Evolutionary conservation across 2,888 invertebrate species (phyloP).

Genomic region (Tyria jacobaeae): DNA sequence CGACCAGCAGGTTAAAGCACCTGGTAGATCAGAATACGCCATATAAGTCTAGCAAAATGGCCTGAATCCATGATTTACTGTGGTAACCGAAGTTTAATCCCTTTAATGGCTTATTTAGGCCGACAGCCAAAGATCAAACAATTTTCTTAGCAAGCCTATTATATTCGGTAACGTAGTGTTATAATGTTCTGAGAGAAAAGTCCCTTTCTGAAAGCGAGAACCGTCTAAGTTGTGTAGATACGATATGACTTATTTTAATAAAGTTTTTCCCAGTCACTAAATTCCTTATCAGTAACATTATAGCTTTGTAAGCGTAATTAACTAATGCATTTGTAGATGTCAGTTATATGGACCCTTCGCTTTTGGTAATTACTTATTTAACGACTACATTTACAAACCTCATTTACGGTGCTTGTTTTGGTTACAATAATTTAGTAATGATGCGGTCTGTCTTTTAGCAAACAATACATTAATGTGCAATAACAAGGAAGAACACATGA

Average conservation of each 20-base stretch:
- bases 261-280: background rate
- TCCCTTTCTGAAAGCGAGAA: background rate
- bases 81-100: constrained; percentile 71
- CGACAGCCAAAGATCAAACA: constrained; percentile 41
- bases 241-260: too few relatives aligned
- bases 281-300: background rate
- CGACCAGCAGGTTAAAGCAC: constrained; percentile 62
- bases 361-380: background rate
- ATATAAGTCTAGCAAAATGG: constrained; percentile 74
- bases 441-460: background rate
- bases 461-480: too few relatives aligned
- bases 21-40: constrained; percentile 64
- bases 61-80: constrained; percentile 68
- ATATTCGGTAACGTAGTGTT: constrained; percentile 31
- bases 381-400: background rate
- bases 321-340: background rate
- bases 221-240: background rate
- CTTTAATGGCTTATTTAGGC: constrained; percentile 51
- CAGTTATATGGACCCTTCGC: background rate
- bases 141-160: constrained; percentile 46
- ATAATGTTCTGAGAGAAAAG: constrained; percentile 7
- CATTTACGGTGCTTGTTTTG: background rate
- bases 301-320: background rate
- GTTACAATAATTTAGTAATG: background rate
- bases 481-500: too few relatives aligned